Evolutionary conservation across 2,888 invertebrate genomes (phyloP).

Genomic region (Bhutanitis thaidina): DNA sequence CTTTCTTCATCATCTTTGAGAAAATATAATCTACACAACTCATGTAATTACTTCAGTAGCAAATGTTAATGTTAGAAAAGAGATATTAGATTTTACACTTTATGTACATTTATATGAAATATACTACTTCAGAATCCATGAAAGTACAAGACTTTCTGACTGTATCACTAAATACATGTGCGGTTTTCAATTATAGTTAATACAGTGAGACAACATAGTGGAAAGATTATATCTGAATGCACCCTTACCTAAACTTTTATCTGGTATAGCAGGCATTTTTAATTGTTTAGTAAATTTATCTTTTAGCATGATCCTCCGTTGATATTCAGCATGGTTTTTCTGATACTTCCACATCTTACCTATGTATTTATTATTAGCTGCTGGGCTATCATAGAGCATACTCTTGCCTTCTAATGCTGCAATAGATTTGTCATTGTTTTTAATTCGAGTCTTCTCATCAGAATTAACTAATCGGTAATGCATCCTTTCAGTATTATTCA

Average conservation of each 20-base stretch:
- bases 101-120: too few species aligned
- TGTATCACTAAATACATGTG: too few species aligned
- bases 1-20: too few species aligned
- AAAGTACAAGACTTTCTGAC: too few species aligned
- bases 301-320: slow-evolving; percentile 51
- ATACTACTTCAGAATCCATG: too few species aligned
- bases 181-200: too few species aligned
- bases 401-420: slow-evolving; percentile 64
- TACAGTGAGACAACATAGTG: too few species aligned
- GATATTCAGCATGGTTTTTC: slow-evolving; percentile 43
- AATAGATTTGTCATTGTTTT: slow-evolving; percentile 70
- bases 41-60: too few species aligned
- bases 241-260: slow-evolving; percentile 47
- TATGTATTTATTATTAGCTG: slow-evolving; percentile 41
- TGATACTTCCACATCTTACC: slow-evolving; percentile 58
- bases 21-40: too few species aligned
- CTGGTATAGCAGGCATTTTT: slow-evolving; percentile 41
- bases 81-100: too few species aligned
- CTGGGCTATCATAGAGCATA: slow-evolving; percentile 50
- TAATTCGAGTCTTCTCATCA: slow-evolving; percentile 57
- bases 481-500: slow-evolving; percentile 42
- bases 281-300: slow-evolving; percentile 56
- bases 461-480: slow-evolving; percentile 51
- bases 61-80: too few species aligned
- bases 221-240: too few species aligned